A percentile compares a stretch with the other conserved stretches of the same genome.
These are phyloP conservation scores for Polypterus senegalus DNA, from an alignment of 2,113 vertebrate species.

Conservation along the genomic window DNA sequence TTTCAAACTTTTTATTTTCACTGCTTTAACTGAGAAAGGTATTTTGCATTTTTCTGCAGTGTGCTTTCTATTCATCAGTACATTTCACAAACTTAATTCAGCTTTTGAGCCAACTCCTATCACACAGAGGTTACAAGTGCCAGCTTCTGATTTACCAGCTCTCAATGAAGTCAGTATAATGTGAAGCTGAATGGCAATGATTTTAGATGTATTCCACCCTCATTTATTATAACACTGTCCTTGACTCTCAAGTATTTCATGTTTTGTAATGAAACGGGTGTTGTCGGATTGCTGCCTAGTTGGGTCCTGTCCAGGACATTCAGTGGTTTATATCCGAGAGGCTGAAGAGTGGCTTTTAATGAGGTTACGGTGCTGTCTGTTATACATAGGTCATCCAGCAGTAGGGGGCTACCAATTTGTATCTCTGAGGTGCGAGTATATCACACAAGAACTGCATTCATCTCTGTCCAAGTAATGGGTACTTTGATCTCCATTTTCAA, in stretches of 20 bases:
- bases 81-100: too few species aligned
- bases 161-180: constrained; percentile 59
- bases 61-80: too few species aligned
- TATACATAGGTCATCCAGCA: constrained; percentile 54
- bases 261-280: constrained; percentile 72
- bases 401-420: constrained; percentile 58
- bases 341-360: constrained; percentile 64
- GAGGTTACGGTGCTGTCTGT: constrained; percentile 57
- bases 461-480: constrained; percentile 68
- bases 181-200: constrained; percentile 64
- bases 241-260: constrained; percentile 66
- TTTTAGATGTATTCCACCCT: constrained; percentile 66
- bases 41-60: too few species aligned
- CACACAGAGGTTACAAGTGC: constrained; percentile 53
- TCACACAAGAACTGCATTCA: constrained; percentile 52
- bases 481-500: constrained; percentile 68
- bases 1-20: too few species aligned
- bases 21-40: too few species aligned
- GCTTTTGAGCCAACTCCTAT: constrained; percentile 29
- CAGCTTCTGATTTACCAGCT: constrained; percentile 61
- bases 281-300: constrained; percentile 66
- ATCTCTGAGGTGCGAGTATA: constrained; percentile 62
- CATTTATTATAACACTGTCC: constrained; percentile 64
- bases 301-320: constrained; percentile 44
- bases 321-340: constrained; percentile 62